A percentile compares a stretch with the other conserved stretches of the same genome.
These are phyloP conservation scores for Bubalus kerabau DNA, from an alignment of 2,113 vertebrate genomes.

Conservation along the genomic window DNA sequence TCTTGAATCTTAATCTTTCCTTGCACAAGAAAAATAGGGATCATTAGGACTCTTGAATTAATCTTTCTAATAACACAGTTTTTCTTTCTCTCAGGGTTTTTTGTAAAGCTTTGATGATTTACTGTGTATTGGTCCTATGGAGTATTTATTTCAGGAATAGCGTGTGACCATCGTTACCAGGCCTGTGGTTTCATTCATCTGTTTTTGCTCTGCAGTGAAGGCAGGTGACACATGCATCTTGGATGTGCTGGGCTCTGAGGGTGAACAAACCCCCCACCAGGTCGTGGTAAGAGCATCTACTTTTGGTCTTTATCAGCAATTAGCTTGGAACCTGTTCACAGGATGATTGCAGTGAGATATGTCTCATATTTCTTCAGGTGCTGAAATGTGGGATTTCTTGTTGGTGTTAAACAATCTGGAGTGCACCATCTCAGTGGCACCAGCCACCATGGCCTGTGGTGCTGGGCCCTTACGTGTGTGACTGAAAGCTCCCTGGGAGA, in stretches of 20 bases:
- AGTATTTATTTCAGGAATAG: constrained; percentile 59
- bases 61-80: not conserved
- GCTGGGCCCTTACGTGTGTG: not conserved
- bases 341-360: constrained; percentile 36
- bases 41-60: not conserved
- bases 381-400: not conserved
- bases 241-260: not conserved
- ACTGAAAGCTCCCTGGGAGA: not conserved
- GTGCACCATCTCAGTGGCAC: not conserved
- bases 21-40: not conserved
- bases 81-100: not conserved
- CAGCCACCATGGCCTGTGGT: not conserved
- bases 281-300: constrained; percentile 35
- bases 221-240: not conserved
- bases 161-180: not conserved
- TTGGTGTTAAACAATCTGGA: not conserved
- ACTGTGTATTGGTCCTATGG: not conserved
- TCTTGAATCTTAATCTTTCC: not conserved
- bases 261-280: not conserved
- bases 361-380: not conserved
- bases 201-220: constrained; percentile 26
- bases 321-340: not conserved
- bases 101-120: not conserved
- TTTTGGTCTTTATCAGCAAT: constrained; percentile 64
- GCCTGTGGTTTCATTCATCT: not conserved